phyloP scores from a whole-genome alignment of 2,888 invertebrate genomes.

The Gymnocheta viridis region DNA sequence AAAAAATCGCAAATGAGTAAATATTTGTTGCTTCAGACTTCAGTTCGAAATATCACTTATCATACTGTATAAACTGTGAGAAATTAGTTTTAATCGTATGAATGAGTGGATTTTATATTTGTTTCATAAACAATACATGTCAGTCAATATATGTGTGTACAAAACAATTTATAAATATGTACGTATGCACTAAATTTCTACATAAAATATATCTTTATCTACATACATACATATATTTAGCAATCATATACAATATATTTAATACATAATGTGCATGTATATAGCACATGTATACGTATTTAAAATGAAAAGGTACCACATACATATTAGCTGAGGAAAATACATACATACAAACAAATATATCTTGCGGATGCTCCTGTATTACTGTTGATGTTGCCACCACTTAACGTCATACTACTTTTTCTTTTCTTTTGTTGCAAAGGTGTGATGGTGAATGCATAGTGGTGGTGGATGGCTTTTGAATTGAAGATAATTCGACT shows the following conservation, averaged over 20 bases:
- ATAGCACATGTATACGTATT: neutral
- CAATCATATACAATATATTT: neutral
- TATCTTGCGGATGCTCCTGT: conserved; percentile 7
- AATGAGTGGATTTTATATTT: too few species aligned
- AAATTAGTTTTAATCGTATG: too few species aligned
- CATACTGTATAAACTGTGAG: too few species aligned
- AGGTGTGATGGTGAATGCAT: conserved; percentile 15
- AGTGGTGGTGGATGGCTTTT: conserved; percentile 16
- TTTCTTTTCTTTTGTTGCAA: neutral
- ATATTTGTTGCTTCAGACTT: too few species aligned
- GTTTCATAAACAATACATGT: too few species aligned
- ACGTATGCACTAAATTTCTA: too few species aligned
- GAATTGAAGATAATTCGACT: conserved; percentile 33
- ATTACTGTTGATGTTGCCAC: neutral
- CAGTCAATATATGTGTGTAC: too few species aligned
- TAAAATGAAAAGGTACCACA: neutral
- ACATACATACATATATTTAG: neutral
- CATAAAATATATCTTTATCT: too few species aligned
- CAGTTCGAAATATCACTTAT: too few species aligned
- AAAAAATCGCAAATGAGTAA: too few species aligned
- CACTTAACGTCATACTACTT: neutral
- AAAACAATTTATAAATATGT: too few species aligned
- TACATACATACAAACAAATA: neutral
- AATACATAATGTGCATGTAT: neutral
- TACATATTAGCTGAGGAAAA: conserved; percentile 22